phyloP scores from a whole-genome alignment of 2,113 vertebrate genomes.

The Menura novaehollandiae region DNA sequence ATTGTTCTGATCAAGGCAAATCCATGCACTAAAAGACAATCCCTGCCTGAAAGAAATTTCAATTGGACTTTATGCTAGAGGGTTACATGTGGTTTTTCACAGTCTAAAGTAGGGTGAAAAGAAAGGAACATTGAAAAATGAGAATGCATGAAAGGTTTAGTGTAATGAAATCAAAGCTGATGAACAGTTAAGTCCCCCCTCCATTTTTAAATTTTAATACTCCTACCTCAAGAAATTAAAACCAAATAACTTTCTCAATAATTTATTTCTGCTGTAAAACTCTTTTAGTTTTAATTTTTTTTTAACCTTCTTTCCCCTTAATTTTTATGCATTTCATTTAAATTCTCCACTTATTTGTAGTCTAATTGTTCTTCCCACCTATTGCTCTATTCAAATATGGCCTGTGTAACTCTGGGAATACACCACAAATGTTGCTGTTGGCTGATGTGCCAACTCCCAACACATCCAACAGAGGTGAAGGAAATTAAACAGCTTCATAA shows the following conservation, averaged over 20 bases:
- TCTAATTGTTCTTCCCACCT: not conserved
- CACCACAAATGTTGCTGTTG: not conserved
- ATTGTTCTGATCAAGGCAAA: conserved; percentile 19
- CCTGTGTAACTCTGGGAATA: not conserved
- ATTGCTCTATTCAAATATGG: not conserved
- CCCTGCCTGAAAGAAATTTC: not conserved
- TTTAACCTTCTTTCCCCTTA: not conserved
- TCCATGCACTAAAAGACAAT: not conserved
- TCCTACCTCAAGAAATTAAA: not conserved
- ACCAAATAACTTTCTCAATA: not conserved
- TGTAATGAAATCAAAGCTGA: not conserved
- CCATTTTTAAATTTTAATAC: not conserved
- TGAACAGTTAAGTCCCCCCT: not conserved
- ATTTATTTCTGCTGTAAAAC: not conserved
- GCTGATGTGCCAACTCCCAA: not conserved
- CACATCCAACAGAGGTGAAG: not conserved
- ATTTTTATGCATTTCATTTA: not conserved
- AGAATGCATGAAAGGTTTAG: not conserved
- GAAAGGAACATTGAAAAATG: not conserved
- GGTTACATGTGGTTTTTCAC: not conserved
- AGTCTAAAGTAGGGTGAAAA: not conserved
- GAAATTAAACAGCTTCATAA: not conserved
- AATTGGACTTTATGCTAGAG: not conserved
- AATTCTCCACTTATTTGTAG: not conserved
- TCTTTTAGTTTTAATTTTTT: not conserved